A percentile compares a stretch with the other conserved stretches of the same genome.
Conservation (phyloP, 2,888 invertebrate species). For the Perithous albicinctus region DNA sequence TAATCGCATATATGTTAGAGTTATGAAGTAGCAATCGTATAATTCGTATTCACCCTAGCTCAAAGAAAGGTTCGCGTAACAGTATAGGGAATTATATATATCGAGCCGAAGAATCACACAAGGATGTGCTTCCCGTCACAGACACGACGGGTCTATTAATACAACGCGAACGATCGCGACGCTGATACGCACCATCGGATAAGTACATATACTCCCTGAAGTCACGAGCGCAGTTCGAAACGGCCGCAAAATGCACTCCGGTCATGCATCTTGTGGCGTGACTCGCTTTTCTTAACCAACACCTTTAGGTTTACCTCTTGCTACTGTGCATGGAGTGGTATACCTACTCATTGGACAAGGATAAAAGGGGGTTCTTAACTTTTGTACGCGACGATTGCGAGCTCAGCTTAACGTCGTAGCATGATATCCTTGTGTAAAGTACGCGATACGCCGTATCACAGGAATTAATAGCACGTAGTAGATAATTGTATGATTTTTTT, state of each 20-base stretch:
- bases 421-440: slow-evolving; percentile 27
- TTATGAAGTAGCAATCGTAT: slow-evolving; percentile 23
- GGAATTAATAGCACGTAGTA: not conserved
- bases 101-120: slow-evolving; percentile 20
- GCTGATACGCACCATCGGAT: slow-evolving; percentile 34
- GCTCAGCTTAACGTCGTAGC: not conserved
- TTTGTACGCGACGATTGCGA: slow-evolving; percentile 49
- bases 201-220: slow-evolving; percentile 4
- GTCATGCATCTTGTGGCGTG: slow-evolving; percentile 75
- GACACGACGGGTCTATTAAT: slow-evolving; percentile 56
- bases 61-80: not conserved
- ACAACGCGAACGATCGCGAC: slow-evolving; percentile 44
- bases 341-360: slow-evolving; percentile 15
- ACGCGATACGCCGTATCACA: slow-evolving; percentile 29
- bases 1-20: slow-evolving; percentile 6
- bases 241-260: slow-evolving; percentile 69
- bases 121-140: slow-evolving; percentile 26
- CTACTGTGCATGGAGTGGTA: slow-evolving; percentile 1
- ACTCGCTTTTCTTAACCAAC: slow-evolving; percentile 68
- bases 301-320: slow-evolving; percentile 29
- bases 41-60: slow-evolving; percentile 5
- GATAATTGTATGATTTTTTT: no score
- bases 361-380: slow-evolving; percentile 44
- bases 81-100: slow-evolving; percentile 10
- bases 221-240: slow-evolving; percentile 49